Base-by-base conservation (phyloP, 2,797 vertebrate genomes). In the Scyliorhinus canicula region DNA sequence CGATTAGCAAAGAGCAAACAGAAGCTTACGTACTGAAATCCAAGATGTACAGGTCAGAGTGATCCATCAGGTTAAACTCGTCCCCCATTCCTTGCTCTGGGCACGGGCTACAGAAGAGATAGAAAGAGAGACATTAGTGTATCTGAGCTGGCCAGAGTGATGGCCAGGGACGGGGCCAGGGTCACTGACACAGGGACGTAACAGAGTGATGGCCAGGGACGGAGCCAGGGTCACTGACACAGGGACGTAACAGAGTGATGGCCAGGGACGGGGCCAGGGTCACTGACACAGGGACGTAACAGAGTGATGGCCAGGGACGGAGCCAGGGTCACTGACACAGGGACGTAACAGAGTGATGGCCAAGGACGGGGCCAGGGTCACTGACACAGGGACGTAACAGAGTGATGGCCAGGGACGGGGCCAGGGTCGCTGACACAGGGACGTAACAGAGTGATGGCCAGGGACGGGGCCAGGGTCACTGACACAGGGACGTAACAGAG, bases 41-140 rank as follows among this genome's bases (percentile, higher is more conserved):
- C 93, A 99, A 98, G 97, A 99, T 98, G 97, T 99, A 99, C 96
- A 99, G 97, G 96, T 99, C 99, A 0, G 99, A 99, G 96, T 99
- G 99, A 98, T 99, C 99, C 98, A 99, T 99, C 96, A 99, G 98
- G 97, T 99, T 99, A 77, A 99, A 99, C 96, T 99, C 99, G 96
- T 99, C 99, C 12, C 99, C 99, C 97, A 99, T 98, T 96, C 99
- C 98, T 97, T 99, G 99, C 96, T 99, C 99, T 24, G 98, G 99
- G 97, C 98, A 99, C 0, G 99, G 99, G 97, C 99, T 99, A 97
- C 55, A 91, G 96, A 96, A 40, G 69, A 95, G 69, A 71, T 2
- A 71, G 55, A 21, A 40, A 47, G 55, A 19, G 57, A 95, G 14
- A 9, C 47, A 24, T 35, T 44, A 74, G 67, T 65, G 67, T 5